phyloP scores from a whole-genome alignment of 2,888 invertebrate genomes.

The Clitarchus hookeri region DNA sequence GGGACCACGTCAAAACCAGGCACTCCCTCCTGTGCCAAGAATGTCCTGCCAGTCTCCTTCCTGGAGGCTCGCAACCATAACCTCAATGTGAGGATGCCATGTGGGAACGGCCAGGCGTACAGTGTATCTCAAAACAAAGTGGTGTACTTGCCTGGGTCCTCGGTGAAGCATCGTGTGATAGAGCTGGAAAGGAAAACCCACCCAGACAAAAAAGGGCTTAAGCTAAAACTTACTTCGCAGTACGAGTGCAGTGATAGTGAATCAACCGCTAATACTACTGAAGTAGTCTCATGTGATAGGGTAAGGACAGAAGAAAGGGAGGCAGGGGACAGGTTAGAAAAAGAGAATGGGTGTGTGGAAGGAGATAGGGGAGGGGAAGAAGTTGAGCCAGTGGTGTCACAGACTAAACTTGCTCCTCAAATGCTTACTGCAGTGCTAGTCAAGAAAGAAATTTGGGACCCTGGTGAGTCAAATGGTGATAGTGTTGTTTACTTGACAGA shows the following conservation, averaged over 20 bases:
- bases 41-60: conserved; percentile 28
- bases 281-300: neutral
- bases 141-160: conserved; percentile 72
- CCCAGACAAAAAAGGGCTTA: conserved; percentile 54
- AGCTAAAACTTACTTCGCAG: conserved; percentile 61
- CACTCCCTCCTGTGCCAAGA: conserved; percentile 30
- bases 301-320: neutral
- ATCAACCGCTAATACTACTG: conserved; percentile 47
- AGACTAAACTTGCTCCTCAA: conserved; percentile 48
- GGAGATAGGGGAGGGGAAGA: conserved; percentile 50
- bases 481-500: conserved; percentile 46
- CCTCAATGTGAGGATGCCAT: conserved; percentile 72
- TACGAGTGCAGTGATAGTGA: conserved; percentile 58
- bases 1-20: conserved; percentile 42
- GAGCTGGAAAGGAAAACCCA: conserved; percentile 65
- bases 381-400: conserved; percentile 53
- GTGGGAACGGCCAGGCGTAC: conserved; percentile 82
- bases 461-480: conserved; percentile 59
- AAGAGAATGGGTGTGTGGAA: conserved; percentile 26
- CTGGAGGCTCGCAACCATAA: conserved; percentile 48
- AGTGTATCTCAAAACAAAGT: conserved; percentile 92
- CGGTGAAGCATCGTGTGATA: conserved; percentile 72
- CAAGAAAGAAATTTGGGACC: conserved; percentile 70
- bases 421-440: conserved; percentile 52
- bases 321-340: neutral